Percentiles rank a stretch among this genome's conserved stretches.
Evolutionary conservation across 2,888 invertebrate species (phyloP).

Genomic region (Drosophila meridiana): DNA sequence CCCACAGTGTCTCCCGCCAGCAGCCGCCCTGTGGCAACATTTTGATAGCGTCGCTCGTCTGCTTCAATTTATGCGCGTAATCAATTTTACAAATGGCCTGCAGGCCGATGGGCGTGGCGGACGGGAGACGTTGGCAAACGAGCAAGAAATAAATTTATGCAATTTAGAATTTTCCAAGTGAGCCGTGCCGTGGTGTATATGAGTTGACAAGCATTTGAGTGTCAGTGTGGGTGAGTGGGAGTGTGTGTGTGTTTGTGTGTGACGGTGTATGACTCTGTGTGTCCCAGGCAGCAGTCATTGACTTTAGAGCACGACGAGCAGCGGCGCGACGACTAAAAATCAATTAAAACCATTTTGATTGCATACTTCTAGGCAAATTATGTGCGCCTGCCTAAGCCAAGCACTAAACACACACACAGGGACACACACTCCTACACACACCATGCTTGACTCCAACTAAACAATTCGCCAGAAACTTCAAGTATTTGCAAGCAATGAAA

Average conservation of each 20-base stretch:
- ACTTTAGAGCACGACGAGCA: slow-evolving; percentile 60
- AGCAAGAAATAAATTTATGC: slow-evolving; percentile 76
- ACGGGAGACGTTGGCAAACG: slow-evolving; percentile 32
- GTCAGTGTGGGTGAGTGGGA: slow-evolving; percentile 3
- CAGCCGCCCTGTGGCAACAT: slow-evolving; percentile 48
- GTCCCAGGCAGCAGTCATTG: slow-evolving; percentile 59
- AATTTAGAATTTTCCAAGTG: slow-evolving; percentile 74
- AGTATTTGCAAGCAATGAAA: not conserved
- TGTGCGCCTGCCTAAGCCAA: slow-evolving; percentile 44
- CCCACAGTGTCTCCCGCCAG: not conserved
- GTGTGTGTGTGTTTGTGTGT: slow-evolving; percentile 11
- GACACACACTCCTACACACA: slow-evolving; percentile 1
- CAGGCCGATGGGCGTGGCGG: slow-evolving; percentile 63
- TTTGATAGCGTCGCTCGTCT: slow-evolving; percentile 67
- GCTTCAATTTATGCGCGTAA: slow-evolving; percentile 82
- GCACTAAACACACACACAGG: slow-evolving; percentile 18
- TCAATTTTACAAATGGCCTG: slow-evolving; percentile 81
- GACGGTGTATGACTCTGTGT: slow-evolving; percentile 16
- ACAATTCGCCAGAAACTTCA: not conserved
- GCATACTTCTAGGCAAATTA: slow-evolving; percentile 63
- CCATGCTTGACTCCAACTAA: slow-evolving; percentile 28
- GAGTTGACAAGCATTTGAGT: slow-evolving; percentile 34
- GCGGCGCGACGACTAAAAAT: slow-evolving; percentile 66
- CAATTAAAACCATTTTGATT: slow-evolving; percentile 80
- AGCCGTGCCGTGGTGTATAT: slow-evolving; percentile 25